phyloP scores from a whole-genome alignment of 2,888 invertebrate genomes.

The Agelastica alni region DNA sequence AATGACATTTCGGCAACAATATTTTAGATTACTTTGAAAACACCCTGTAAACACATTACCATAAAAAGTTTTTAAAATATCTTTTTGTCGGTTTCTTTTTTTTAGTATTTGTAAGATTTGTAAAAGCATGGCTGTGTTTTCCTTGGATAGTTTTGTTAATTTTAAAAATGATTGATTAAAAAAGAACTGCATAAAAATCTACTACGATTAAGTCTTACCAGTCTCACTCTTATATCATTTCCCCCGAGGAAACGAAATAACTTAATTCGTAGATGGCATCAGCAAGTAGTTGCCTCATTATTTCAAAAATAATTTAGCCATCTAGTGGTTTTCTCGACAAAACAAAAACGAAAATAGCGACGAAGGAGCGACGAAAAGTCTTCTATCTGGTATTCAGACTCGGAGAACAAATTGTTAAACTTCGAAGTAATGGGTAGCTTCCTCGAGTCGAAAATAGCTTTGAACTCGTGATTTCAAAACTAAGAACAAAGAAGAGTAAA shows the following conservation, averaged over 20 bases:
- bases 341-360: constrained; percentile 1
- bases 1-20: too few relatives aligned
- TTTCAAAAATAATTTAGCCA: constrained; percentile 2
- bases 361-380: neutral
- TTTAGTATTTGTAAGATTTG: too few relatives aligned
- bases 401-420: constrained; percentile 2
- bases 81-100: too few relatives aligned
- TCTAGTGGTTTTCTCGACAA: neutral
- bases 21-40: too few relatives aligned
- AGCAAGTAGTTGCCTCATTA: constrained; percentile 10
- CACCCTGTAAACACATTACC: too few relatives aligned
- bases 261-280: constrained; percentile 10
- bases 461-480: neutral
- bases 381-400: neutral
- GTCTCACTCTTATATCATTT: neutral
- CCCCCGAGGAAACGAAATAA: constrained; percentile 6
- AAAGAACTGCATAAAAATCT: constrained; percentile 4
- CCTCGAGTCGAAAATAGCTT: constrained; percentile 1
- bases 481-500: neutral
- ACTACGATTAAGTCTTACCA: neutral
- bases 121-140: too few relatives aligned
- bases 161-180: too few relatives aligned
- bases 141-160: too few relatives aligned
- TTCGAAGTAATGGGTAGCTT: neutral
- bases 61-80: too few relatives aligned